A percentile compares a stretch with the other conserved stretches of the same genome.
Conservation (phyloP, 2,888 invertebrate species). For the Mimumesa dahlbomi region DNA sequence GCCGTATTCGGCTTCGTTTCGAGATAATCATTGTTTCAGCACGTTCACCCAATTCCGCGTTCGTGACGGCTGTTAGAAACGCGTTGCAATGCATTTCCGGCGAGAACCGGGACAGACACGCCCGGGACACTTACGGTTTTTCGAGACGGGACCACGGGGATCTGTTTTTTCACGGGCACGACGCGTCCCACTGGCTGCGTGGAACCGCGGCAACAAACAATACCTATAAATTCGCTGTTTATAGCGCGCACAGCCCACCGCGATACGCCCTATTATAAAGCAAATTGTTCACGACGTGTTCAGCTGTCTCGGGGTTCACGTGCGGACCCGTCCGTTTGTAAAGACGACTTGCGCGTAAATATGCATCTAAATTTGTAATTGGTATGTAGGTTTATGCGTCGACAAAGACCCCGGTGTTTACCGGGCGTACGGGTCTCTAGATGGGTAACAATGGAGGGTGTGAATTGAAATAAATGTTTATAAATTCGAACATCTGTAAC, state of each 20-base stretch:
- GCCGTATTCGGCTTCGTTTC: slow-evolving; percentile 16
- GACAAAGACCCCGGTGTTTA: slow-evolving; percentile 21
- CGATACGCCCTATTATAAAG: neutral
- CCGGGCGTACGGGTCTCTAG: neutral
- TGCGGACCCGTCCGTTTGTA: no score
- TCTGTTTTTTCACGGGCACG: neutral
- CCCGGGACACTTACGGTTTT: neutral
- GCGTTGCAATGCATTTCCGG: slow-evolving; percentile 36
- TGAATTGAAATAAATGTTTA: no score
- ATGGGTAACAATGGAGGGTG: neutral
- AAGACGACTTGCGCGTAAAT: no score
- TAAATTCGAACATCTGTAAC: no score
- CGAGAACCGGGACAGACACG: neutral
- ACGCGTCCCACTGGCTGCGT: neutral
- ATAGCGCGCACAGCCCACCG: neutral
- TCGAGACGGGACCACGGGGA: slow-evolving; percentile 11
- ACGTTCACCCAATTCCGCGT: neutral
- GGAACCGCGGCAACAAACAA: slow-evolving; percentile 2
- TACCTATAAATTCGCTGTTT: slow-evolving; percentile 3
- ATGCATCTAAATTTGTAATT: slow-evolving; percentile 31
- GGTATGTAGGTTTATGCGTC: slow-evolving; percentile 40
- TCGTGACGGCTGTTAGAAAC: no score
- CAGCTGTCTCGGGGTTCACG: no score
- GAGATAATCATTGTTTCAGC: slow-evolving; percentile 5
- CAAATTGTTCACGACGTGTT: no score